phyloP scores from a whole-genome alignment of 2,113 vertebrate species.

The Saguinus imperator region DNA sequence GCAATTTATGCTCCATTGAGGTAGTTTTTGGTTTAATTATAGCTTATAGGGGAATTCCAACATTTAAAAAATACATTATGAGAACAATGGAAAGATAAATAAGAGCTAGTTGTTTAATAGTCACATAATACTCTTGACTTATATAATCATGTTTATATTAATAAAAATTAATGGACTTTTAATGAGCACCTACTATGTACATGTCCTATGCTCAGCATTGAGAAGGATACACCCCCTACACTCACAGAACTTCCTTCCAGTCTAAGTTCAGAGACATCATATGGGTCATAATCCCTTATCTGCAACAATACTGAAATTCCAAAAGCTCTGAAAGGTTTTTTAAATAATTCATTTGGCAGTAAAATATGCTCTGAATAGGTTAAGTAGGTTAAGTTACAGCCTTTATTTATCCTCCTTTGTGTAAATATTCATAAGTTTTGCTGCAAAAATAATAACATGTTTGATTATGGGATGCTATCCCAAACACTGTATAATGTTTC shows the following conservation, averaged over 20 bases:
- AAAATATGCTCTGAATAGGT: not conserved
- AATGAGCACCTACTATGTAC: not conserved
- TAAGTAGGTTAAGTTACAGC: not conserved
- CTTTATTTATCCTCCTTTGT: constrained; percentile 6
- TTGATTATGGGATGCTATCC: not conserved
- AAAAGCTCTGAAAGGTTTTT: constrained; percentile 14
- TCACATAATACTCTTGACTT: not conserved
- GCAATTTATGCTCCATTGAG: not conserved
- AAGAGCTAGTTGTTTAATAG: not conserved
- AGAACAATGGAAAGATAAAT: constrained; percentile 31
- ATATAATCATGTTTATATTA: not conserved
- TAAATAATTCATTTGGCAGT: not conserved
- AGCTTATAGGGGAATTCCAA: not conserved
- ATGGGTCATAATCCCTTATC: not conserved
- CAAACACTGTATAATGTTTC: not conserved
- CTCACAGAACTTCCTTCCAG: not conserved
- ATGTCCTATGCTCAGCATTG: not conserved
- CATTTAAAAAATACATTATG: constrained; percentile 29
- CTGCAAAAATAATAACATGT: not conserved
- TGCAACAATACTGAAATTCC: constrained; percentile 35
- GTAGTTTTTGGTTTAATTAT: not conserved
- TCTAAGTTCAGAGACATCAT: not conserved
- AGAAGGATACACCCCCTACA: not conserved
- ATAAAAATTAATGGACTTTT: not conserved
- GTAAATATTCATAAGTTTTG: constrained; percentile 16